These are phyloP conservation scores for Melinaea menophilus DNA, from an alignment of 2,888 invertebrate genomes.

Conservation along the genomic window DNA sequence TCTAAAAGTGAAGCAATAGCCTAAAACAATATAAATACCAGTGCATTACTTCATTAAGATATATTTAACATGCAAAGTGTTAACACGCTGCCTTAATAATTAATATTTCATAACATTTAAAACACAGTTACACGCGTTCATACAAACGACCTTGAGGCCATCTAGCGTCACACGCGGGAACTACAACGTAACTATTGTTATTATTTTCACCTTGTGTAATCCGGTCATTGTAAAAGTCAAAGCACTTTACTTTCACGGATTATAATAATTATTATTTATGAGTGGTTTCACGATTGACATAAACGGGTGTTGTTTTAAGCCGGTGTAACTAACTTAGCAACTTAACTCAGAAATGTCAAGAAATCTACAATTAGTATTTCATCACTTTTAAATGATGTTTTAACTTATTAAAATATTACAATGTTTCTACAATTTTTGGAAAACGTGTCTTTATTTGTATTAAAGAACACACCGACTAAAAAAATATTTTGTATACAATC, in stretches of 20 bases:
- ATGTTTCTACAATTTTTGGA: too few relatives aligned
- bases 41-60: conserved; percentile 1
- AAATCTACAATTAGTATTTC: too few relatives aligned
- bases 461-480: too few relatives aligned
- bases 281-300: too few relatives aligned
- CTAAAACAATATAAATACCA: conserved; percentile 1
- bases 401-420: too few relatives aligned
- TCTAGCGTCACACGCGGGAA: conserved; percentile 33
- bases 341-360: too few relatives aligned
- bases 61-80: neutral
- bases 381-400: too few relatives aligned
- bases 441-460: too few relatives aligned
- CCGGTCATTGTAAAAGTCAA: conserved; percentile 52
- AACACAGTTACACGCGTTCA: too few relatives aligned
- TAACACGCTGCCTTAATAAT: neutral
- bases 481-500: too few relatives aligned
- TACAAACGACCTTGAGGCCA: conserved; percentile 48
- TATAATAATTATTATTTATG: too few relatives aligned
- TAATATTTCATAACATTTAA: neutral
- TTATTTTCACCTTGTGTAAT: conserved; percentile 58
- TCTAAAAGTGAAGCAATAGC: neutral
- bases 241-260: conserved; percentile 60
- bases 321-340: neutral
- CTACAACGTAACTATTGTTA: conserved; percentile 37
- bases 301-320: neutral